Evolutionary conservation across 2,888 invertebrate species (phyloP).

Genomic region (Eucera pruinosa): DNA sequence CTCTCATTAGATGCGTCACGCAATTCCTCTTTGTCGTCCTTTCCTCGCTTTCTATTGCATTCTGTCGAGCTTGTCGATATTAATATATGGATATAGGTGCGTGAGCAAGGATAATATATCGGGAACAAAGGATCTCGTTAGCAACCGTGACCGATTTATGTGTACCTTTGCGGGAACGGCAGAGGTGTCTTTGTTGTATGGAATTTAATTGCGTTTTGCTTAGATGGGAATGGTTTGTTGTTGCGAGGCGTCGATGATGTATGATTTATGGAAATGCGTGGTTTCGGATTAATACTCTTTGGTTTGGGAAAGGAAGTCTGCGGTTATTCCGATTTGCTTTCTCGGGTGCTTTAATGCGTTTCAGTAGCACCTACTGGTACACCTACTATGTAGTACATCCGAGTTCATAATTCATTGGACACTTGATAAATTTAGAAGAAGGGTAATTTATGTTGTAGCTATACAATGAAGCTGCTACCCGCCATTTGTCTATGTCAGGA

Average conservation of each 20-base stretch:
- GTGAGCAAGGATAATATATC: constrained; percentile 40
- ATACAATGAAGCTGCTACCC: too few relatives aligned
- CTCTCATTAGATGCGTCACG: constrained; percentile 64
- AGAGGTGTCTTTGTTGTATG: constrained; percentile 45
- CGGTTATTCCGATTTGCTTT: background rate
- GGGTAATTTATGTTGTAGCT: too few relatives aligned
- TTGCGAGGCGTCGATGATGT: constrained; percentile 5
- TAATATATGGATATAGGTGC: constrained; percentile 57
- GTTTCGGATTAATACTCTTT: constrained; percentile 24
- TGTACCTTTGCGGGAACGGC: constrained; percentile 26
- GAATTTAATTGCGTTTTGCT: constrained; percentile 38
- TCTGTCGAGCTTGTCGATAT: constrained; percentile 46
- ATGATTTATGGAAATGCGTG: constrained; percentile 27
- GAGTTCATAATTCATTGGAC: too few relatives aligned
- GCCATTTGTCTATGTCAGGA: too few relatives aligned
- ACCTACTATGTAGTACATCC: too few relatives aligned
- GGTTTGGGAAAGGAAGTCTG: constrained; percentile 28
- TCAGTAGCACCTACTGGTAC: too few relatives aligned
- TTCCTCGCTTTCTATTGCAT: background rate
- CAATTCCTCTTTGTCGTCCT: background rate
- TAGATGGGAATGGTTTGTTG: background rate
- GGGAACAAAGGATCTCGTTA: constrained; percentile 60
- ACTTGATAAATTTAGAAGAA: too few relatives aligned
- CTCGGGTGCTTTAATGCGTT: too few relatives aligned
- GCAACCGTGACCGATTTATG: constrained; percentile 40